Evolutionary conservation across 2,888 invertebrate genomes (phyloP), one percentile per base, ranked within the genome.

Genomic region (Seira musarum): DNA sequence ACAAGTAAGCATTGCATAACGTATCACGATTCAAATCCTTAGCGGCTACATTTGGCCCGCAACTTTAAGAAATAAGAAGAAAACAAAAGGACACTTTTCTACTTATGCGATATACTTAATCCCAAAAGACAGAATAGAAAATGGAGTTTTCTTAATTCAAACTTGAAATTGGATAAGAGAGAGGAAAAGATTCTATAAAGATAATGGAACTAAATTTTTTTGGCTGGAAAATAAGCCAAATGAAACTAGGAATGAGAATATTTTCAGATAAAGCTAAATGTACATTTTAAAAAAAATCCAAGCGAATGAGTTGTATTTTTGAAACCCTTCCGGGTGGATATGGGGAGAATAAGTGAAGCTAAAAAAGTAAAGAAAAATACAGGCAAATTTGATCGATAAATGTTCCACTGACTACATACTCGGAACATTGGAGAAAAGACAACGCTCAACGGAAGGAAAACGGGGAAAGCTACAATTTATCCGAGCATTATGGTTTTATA

Each of bases 381-480:
- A 8, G 49, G 49, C 49, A 49, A 57, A 57, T 66, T 74, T 75
- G 68, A 75, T 75, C 75, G 75, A 75, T 75, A 68, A 75, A 68
- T 63, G 63, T 68, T 75, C 69, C 75, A 68, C 75, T 63, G 74
- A 35, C 67, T 74, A 67, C 67, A 60, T 40, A 57, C 66, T 40
- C 46, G 49, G 49, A 49, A 49, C 49, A 49, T 49, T 49, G 17
- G 49, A 49, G 13, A 49, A 49, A 49, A 49, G 49, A 49, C 49
- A 49, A 49, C 17, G 17, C 17, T 49, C 13, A 49, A 49, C 17
- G 49, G 49, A 49, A 49, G 49, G 49, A 30, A 30, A 30, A 30
- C 3, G 30, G 30, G 30, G 30, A 30, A 30, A 30, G 30, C 30
- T 30, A 30, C 49, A 13, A 49, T 49, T 49, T 49, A 49, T 49